Conservation (phyloP, 2,113 vertebrate genomes). For the Delphinus delphis region DNA sequence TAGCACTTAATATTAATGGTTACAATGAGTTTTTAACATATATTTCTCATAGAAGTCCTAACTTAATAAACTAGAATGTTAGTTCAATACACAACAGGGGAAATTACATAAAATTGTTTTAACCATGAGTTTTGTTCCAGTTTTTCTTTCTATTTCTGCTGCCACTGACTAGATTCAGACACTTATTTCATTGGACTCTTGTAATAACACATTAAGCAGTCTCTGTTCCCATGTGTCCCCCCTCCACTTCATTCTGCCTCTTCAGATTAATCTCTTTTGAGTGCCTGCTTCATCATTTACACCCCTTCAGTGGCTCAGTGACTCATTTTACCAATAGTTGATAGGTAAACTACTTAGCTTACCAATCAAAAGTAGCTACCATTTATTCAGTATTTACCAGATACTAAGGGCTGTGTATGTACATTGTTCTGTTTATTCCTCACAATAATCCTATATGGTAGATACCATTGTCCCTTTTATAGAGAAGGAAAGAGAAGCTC, state of each 20-base stretch:
- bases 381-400: background rate
- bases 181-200: background rate
- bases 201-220: background rate
- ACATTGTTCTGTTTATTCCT: background rate
- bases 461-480: background rate
- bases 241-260: background rate
- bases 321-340: background rate
- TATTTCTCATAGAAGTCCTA: background rate
- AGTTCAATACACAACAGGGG: background rate
- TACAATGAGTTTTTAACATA: background rate
- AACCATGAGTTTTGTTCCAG: background rate
- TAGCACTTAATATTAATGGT: background rate
- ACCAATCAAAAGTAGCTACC: background rate
- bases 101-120: background rate
- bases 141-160: constrained; percentile 1
- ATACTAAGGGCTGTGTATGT: background rate
- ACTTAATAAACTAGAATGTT: background rate
- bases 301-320: background rate
- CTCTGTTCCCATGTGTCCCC: background rate
- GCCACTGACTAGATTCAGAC: background rate
- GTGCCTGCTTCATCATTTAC: background rate
- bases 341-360: background rate
- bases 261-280: background rate
- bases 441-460: background rate
- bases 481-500: background rate